A percentile compares a stretch with the other conserved stretches of the same genome.
Evolutionary conservation across 2,113 vertebrate genomes (phyloP).

Genomic region (Apteryx mantelli): DNA sequence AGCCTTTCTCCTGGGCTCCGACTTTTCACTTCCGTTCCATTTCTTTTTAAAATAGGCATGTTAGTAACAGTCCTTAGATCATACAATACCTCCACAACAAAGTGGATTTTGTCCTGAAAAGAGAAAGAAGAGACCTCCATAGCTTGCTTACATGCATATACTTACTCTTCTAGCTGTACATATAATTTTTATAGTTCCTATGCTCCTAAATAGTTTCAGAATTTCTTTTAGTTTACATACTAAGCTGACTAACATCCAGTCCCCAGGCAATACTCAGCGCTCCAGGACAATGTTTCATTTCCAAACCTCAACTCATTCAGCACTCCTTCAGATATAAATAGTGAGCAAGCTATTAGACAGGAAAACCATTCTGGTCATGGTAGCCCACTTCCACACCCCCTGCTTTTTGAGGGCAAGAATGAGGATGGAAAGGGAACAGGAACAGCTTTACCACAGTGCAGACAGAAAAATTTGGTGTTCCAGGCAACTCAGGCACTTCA

Average conservation of each 20-base stretch:
- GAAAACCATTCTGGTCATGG: too few species aligned
- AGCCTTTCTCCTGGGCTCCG: not conserved
- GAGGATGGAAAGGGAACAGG: too few species aligned
- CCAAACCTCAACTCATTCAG: not conserved
- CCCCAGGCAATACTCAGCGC: not conserved
- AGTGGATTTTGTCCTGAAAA: not conserved
- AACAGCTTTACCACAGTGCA: too few species aligned
- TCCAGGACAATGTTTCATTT: not conserved
- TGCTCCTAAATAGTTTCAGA: not conserved
- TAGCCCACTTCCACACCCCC: too few species aligned
- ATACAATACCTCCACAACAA: not conserved
- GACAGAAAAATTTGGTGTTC: too few species aligned
- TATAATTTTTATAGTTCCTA: not conserved
- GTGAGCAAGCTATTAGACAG: too few species aligned
- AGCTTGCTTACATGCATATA: not conserved
- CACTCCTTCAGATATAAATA: too few species aligned
- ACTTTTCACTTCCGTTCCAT: not conserved
- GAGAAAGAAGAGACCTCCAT: not conserved
- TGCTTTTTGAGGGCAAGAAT: too few species aligned
- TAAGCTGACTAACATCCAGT: not conserved
- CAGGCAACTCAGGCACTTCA: too few species aligned
- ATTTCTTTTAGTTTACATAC: not conserved
- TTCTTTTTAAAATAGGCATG: too few species aligned
- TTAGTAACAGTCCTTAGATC: not conserved
- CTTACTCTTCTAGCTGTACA: not conserved